phyloP scores from a whole-genome alignment of 2,888 invertebrate genomes.

The Meiosimyza platycephala region DNA sequence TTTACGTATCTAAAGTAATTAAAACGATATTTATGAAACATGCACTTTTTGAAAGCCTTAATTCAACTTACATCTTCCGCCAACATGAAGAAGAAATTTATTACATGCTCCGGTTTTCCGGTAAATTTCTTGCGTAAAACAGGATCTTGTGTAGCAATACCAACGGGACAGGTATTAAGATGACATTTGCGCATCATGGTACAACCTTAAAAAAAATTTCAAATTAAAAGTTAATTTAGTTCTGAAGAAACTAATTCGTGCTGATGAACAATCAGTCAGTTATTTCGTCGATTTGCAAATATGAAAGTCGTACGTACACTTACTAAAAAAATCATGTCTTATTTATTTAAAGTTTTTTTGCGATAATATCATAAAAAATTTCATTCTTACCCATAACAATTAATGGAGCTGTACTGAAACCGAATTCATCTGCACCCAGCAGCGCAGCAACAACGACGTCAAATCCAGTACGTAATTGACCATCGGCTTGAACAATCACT shows the following conservation, averaged over 20 bases:
- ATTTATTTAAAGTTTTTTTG: too few relatives aligned
- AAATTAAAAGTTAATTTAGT: neutral
- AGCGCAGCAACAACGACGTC: conserved; percentile 96
- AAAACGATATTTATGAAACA: neutral
- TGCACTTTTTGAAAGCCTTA: neutral
- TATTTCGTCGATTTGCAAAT: neutral
- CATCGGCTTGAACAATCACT: conserved; percentile 95
- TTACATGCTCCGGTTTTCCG: conserved; percentile 96
- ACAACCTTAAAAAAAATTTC: conserved; percentile 72
- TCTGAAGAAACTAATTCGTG: neutral
- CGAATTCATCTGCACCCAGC: conserved; percentile 98
- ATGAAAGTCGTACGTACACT: too few relatives aligned
- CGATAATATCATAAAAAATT: neutral
- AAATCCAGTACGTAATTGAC: conserved; percentile 93
- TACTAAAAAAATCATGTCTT: too few relatives aligned
- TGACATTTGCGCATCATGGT: conserved; percentile 99
- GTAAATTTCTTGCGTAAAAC: conserved; percentile 94
- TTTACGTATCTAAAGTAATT: conserved; percentile 76
- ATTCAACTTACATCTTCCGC: conserved; percentile 87
- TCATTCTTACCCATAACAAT: conserved; percentile 83
- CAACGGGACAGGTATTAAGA: conserved; percentile 98
- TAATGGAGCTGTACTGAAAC: conserved; percentile 97
- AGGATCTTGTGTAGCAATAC: conserved; percentile 98
- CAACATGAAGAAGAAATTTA: conserved; percentile 97
- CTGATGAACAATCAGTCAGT: neutral